Conservation (phyloP, 2,113 vertebrate species). For the Dryoscopus gambensis region DNA sequence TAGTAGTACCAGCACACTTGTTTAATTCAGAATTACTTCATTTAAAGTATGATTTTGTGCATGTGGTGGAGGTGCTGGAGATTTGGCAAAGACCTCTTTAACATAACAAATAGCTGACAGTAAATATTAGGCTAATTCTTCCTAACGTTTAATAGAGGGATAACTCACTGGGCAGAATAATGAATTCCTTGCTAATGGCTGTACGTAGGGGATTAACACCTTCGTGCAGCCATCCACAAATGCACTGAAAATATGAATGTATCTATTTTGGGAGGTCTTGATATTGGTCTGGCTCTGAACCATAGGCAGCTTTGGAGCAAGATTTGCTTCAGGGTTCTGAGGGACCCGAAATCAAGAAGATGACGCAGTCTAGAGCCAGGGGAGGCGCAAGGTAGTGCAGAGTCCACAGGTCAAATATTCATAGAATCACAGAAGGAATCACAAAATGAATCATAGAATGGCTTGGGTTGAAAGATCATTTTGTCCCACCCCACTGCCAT, state of each 20-base stretch:
- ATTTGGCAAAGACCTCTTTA: conserved; percentile 62
- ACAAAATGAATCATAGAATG: not conserved
- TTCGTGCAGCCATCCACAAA: not conserved
- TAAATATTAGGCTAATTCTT: conserved; percentile 65
- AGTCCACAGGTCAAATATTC: not conserved
- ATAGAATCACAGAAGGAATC: too few species aligned
- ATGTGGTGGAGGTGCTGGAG: conserved; percentile 39
- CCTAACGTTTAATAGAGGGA: conserved; percentile 41
- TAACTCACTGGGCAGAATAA: conserved; percentile 55
- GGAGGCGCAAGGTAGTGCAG: not conserved
- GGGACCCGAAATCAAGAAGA: not conserved
- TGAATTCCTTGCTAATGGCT: conserved; percentile 48
- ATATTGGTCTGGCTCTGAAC: not conserved
- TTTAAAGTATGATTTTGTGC: conserved; percentile 54
- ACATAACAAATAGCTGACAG: conserved; percentile 52
- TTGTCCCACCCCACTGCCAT: rapidly evolving
- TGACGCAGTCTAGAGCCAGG: not conserved
- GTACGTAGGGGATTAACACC: not conserved
- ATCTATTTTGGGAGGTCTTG: not conserved
- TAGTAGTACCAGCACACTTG: conserved; percentile 37
- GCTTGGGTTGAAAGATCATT: not conserved
- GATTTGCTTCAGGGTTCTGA: not conserved
- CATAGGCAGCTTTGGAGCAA: not conserved
- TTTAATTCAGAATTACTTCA: conserved; percentile 68
- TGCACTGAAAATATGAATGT: not conserved